phyloP scores from a whole-genome alignment of 2,888 invertebrate species.

The Lithophane socia region DNA sequence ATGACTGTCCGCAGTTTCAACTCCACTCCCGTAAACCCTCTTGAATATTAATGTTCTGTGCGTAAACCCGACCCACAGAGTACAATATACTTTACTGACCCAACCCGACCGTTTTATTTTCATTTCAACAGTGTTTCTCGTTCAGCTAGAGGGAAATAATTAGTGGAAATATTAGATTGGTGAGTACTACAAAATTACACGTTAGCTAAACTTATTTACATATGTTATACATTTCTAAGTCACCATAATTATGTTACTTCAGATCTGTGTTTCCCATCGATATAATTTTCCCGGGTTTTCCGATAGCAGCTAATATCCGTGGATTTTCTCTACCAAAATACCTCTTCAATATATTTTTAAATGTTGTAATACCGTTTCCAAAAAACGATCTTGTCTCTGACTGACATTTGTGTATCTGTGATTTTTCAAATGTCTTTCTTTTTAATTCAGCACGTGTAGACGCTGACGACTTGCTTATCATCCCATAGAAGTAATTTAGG shows the following conservation, averaged over 20 bases:
- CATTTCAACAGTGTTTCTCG: not conserved
- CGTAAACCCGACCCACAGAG: too few species aligned
- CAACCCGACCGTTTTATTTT: not conserved
- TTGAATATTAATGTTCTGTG: too few species aligned
- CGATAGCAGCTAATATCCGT: not conserved
- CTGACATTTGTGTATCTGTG: slow-evolving; percentile 56
- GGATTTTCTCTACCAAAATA: not conserved
- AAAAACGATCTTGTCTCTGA: slow-evolving; percentile 54
- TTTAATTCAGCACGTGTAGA: slow-evolving; percentile 88
- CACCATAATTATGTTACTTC: not conserved
- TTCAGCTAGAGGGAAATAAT: too few species aligned
- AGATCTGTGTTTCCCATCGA: not conserved
- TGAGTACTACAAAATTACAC: too few species aligned
- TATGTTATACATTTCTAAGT: not conserved
- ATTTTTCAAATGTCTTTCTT: slow-evolving; percentile 79
- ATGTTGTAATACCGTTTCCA: slow-evolving; percentile 15
- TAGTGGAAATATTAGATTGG: not conserved
- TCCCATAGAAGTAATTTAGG: slow-evolving; percentile 77
- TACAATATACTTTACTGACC: too few species aligned
- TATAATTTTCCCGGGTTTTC: not conserved
- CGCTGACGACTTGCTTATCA: slow-evolving; percentile 83
- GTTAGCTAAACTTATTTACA: not conserved
- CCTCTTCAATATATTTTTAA: slow-evolving; percentile 12
- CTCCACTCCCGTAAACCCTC: too few species aligned
- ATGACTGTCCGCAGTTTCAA: not conserved